These are phyloP conservation scores for Sebastes trivittatus DNA, from an alignment of 2,797 vertebrate genomes.

Conservation along the genomic window DNA sequence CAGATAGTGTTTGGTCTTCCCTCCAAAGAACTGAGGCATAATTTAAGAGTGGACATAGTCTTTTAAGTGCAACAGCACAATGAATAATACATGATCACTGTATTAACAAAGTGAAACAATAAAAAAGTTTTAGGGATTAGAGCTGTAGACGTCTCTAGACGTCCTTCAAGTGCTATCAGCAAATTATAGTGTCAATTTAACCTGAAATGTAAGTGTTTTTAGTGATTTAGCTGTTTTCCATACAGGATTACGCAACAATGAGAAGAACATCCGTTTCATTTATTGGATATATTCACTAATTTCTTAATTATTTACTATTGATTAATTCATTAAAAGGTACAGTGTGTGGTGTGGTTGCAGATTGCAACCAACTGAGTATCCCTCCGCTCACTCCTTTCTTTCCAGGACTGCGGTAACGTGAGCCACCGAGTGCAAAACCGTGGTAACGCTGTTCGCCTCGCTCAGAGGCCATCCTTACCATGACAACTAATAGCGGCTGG, in stretches of 20 bases:
- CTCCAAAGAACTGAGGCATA: constrained; percentile 39
- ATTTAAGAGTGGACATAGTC: constrained; percentile 44
- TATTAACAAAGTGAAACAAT: constrained; percentile 39
- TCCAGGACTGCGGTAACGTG: no score
- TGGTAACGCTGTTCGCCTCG: no score
- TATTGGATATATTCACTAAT: background rate
- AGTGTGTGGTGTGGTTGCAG: no score
- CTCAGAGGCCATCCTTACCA: no score
- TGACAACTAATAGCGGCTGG: no score
- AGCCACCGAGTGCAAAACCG: no score
- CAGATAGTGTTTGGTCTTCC: constrained; percentile 44
- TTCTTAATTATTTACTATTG: background rate
- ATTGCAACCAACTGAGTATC: no score
- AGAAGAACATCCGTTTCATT: background rate
- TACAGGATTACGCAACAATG: background rate
- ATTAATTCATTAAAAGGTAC: background rate
- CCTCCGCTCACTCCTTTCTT: no score
- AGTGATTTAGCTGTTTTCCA: background rate
- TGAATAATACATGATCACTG: constrained; percentile 56
- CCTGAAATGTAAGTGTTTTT: background rate
- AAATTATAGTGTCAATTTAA: background rate
- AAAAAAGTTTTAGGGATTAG: constrained; percentile 22
- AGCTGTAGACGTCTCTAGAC: background rate
- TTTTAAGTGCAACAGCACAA: constrained; percentile 49
- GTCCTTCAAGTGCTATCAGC: constrained; percentile 12